phyloP scores from a whole-genome alignment of 2,888 invertebrate genomes.

The Apamea sordens region DNA sequence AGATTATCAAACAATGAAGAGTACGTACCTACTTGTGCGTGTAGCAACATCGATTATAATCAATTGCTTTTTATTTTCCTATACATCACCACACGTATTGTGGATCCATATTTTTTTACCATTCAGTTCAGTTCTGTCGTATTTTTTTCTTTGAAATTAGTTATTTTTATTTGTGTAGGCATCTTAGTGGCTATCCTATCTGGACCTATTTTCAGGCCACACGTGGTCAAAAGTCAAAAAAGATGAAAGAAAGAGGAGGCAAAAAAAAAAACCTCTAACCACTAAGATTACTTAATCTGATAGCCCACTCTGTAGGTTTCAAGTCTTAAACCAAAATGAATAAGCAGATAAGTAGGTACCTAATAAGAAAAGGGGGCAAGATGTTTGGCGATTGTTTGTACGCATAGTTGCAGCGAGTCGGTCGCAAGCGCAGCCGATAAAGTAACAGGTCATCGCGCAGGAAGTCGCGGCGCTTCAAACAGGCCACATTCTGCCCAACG shows the following conservation, averaged over 20 bases:
- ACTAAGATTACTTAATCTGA: background rate
- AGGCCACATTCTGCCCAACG: slow-evolving; percentile 70
- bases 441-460: slow-evolving; percentile 85
- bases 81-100: background rate
- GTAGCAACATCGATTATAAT: slow-evolving; percentile 53
- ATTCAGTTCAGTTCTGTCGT: background rate
- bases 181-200: background rate
- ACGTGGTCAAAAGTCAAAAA: background rate
- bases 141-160: background rate
- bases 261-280: background rate
- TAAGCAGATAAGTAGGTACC: background rate
- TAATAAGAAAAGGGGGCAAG: slow-evolving; percentile 37
- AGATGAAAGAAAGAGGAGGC: background rate
- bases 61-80: slow-evolving; percentile 53
- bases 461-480: slow-evolving; percentile 86
- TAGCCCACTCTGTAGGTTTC: background rate
- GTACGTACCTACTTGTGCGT: slow-evolving; percentile 52
- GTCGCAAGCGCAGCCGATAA: slow-evolving; percentile 66
- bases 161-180: background rate
- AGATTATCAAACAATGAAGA: slow-evolving; percentile 74
- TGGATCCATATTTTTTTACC: slow-evolving; percentile 18
- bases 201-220: background rate
- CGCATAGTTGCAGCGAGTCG: slow-evolving; percentile 53
- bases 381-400: slow-evolving; percentile 54
- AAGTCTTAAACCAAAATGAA: slow-evolving; percentile 25